Evolutionary conservation across 2,797 vertebrate genomes (phyloP), one percentile per base, ranked within the genome.

Genomic region (Spea hammondii): DNA sequence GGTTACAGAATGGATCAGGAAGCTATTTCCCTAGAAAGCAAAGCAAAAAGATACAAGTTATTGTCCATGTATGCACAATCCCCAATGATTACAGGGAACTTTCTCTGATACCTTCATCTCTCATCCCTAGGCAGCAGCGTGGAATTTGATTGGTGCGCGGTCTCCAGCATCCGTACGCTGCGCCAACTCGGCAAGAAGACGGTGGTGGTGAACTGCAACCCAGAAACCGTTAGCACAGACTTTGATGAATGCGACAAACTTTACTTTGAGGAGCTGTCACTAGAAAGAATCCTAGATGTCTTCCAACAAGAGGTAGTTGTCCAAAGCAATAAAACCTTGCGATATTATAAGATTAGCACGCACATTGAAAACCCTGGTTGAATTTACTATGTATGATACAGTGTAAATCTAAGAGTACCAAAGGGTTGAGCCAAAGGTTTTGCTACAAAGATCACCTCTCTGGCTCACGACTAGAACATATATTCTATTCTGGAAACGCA

Each of bases 81-180:
- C 32, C 32, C 32, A 32, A 2, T 2, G 32, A 3, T 32, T 32
- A 32, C 32, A 32, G 32, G 32, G 32, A 32, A 32, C 32, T 32
- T 69, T 8, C 12, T 9, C 46, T 72, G 44, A 72, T 12, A 8
- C 4, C 11, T 44, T 60, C 62, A 14, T 65, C 10, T 83, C 50
- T 66, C 86, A 84, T 82, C 85, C 69, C 72, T 86, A 98, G 97
- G 97, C 78, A 99, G 96, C 92, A 98, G 96, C 0, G 96, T 98
- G 83, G 97, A 98, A 88, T 99, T 98, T 82, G 97, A 98, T 84
- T 98, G 96, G 96, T 98, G 96, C 77, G 97, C 97, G 0, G 96
- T 98, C 84, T 98, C 96, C 82, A 95, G 96, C 51, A 98, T 97
- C 85, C 93, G 96, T 75, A 89, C 95, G 0, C 86, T 98, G 87